Evolutionary conservation across 2,113 vertebrate species (phyloP), one percentile per base, ranked within the genome.

Genomic region (Bombycilla garrulus): DNA sequence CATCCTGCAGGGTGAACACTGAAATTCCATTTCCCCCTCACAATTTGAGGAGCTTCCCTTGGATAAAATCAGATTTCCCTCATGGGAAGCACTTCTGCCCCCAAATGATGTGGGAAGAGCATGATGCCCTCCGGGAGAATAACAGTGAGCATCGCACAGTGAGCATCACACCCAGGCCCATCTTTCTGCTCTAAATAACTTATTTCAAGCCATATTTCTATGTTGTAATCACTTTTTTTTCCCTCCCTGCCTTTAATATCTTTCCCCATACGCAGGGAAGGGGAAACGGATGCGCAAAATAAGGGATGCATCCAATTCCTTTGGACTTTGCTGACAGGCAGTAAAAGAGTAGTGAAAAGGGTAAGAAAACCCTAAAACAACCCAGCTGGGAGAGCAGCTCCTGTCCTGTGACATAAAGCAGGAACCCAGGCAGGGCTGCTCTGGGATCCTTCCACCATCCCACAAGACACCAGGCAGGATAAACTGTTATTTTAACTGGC

Each of bases 401-500:
- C 31, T 4, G 3, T 36, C 40, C 50, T 2, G 2, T 76, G 96
- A 96, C 76, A 96, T 2, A 93, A 50, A 95, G 56, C 96, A 96
- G 94, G 50, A 76, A 14, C 26, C 60, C 65, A 20, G 23, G 53
- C 67, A 83, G 45, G 26, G 58, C 56, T 62, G 66, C 86, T 96
- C 93, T 93, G 94, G 79, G 94, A 96, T 81, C 60, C 85, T 65
- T 95, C 92, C 80, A 18, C 45, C 16, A 3, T 9, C 71, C 86
- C 16, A 0, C 80, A 51, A 6, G 82, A 88, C 76, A 86, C 9
- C 13, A 18, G 23, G 36, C 78, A 91, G 88, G 67, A 87, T 94
- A 96, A 94, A 96, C 15, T 96, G 95, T 97, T 96, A 90, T 97
- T 97, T 70, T 88, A 95, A 86, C 83, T 8, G 74, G 71, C 81